Evolutionary conservation across 2,113 vertebrate species (phyloP).

Genomic region (Fulica atra): DNA sequence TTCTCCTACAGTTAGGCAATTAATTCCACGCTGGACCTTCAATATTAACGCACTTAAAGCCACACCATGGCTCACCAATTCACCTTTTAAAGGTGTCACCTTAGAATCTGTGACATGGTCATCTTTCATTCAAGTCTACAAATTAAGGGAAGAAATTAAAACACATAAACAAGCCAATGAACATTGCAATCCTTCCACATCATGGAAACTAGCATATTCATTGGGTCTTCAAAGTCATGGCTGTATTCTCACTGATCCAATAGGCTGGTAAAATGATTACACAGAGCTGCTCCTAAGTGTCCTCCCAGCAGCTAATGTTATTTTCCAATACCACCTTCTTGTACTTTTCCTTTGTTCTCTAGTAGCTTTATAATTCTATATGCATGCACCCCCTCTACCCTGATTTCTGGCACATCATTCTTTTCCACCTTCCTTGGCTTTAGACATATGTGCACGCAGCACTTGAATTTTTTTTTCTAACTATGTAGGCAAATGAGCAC

Average conservation of each 20-base stretch:
- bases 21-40: not conserved
- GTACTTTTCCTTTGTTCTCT: not conserved
- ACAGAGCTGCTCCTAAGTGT: not conserved
- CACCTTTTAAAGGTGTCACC: slow-evolving; percentile 32
- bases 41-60: slow-evolving; percentile 2
- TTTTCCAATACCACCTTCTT: not conserved
- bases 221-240: not conserved
- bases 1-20: not conserved
- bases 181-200: not conserved
- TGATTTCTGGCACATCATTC: not conserved
- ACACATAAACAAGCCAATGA: slow-evolving; percentile 1
- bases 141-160: slow-evolving; percentile 45
- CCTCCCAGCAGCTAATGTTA: not conserved
- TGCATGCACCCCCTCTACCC: not conserved
- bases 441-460: not conserved
- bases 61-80: not conserved
- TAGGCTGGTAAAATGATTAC: not conserved
- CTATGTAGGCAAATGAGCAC: not conserved
- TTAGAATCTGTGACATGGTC: slow-evolving; percentile 19
- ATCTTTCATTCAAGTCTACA: slow-evolving; percentile 33
- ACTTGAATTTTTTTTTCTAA: not conserved
- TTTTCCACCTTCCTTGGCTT: not conserved
- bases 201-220: not conserved
- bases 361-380: not conserved
- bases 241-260: not conserved